These are phyloP conservation scores for Sitta carolinensis DNA, from an alignment of 2,797 vertebrate species.

Conservation along the genomic window DNA sequence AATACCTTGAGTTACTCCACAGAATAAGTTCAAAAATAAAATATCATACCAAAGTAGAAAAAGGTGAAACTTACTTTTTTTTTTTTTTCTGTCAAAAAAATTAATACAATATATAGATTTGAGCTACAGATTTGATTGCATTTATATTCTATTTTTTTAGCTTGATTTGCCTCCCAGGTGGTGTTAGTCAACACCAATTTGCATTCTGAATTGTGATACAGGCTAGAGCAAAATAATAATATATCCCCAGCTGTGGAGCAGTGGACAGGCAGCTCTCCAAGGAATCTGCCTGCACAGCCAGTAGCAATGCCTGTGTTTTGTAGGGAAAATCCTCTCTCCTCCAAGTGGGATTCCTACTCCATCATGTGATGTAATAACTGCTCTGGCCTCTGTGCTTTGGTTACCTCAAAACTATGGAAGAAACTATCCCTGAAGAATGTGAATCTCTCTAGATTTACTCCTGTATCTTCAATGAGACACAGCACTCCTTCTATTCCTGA, in stretches of 20 bases:
- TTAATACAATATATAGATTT: neutral
- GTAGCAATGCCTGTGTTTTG: neutral
- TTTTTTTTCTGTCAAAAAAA: neutral
- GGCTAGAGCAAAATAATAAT: neutral
- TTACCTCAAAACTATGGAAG: neutral
- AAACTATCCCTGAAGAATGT: neutral
- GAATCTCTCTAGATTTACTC: neutral
- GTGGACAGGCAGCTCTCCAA: neutral
- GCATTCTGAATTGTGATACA: neutral
- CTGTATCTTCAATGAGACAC: neutral
- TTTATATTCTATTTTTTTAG: neutral
- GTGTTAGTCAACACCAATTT: neutral
- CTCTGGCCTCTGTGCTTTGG: neutral
- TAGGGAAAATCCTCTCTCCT: neutral
- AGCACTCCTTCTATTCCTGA: neutral
- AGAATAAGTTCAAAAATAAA: neutral
- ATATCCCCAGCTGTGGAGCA: neutral
- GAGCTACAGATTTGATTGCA: neutral
- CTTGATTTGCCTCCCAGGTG: neutral
- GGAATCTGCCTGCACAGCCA: neutral
- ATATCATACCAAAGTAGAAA: neutral
- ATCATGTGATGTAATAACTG: neutral
- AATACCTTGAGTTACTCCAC: neutral
- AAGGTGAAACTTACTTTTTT: neutral
- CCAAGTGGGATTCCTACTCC: neutral